Conservation (phyloP, 2,888 invertebrate species). For the Metopia argyrocephala region DNA sequence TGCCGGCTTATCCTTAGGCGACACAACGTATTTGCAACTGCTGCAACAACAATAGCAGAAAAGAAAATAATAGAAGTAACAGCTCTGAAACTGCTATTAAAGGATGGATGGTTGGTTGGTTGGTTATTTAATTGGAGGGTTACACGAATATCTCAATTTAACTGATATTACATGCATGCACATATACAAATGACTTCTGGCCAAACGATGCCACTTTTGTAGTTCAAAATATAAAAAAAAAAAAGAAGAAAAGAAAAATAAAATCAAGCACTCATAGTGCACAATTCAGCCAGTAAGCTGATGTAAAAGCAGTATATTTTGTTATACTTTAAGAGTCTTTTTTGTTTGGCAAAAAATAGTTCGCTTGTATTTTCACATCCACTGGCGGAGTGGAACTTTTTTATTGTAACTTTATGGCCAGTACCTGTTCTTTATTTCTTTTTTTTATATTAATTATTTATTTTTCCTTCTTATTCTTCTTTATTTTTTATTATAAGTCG, state of each 20-base stretch:
- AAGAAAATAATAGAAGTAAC: neutral
- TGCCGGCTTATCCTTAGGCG: conserved; percentile 44
- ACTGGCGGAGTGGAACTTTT: neutral
- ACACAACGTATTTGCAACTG: conserved; percentile 24
- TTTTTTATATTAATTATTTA: conserved; percentile 27
- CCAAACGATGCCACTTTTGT: neutral
- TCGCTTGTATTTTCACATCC: neutral
- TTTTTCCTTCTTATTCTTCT: neutral
- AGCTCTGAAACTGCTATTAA: neutral
- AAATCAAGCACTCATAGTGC: neutral
- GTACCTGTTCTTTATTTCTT: conserved; percentile 8
- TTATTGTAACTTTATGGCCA: neutral
- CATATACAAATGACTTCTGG: neutral
- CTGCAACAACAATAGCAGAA: neutral
- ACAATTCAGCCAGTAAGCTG: neutral
- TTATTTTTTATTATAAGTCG: conserved; percentile 30
- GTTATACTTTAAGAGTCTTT: conserved; percentile 2
- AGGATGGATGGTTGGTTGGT: neutral
- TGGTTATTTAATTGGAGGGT: neutral
- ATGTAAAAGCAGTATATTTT: neutral
- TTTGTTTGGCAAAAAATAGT: neutral
- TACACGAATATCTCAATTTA: conserved; percentile 1
- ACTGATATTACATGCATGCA: neutral
- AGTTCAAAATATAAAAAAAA: no score
- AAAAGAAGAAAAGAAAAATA: no score